Evolutionary conservation across 2,888 invertebrate species (phyloP).

Genomic region (Sthenelais limicola): DNA sequence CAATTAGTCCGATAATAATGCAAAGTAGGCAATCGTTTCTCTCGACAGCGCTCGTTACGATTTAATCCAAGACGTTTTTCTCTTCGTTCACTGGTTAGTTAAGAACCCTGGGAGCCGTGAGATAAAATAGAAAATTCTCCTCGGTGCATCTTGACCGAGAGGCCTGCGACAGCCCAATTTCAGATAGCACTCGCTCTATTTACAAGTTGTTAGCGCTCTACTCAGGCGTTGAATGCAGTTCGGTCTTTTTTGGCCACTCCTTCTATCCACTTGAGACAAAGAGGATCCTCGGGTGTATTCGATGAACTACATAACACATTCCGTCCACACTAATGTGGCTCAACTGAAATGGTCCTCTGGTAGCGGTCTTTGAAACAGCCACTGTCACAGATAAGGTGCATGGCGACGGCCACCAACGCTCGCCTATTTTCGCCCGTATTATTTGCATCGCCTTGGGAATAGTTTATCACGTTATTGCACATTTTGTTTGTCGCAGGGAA

Average conservation of each 20-base stretch:
- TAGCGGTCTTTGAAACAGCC: background rate
- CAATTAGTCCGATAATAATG: no score
- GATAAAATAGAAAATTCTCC: no score
- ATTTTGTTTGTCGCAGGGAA: conserved; percentile 43
- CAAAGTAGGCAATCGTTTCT: no score
- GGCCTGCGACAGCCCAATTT: conserved; percentile 32
- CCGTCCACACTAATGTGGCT: conserved; percentile 16
- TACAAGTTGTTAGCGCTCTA: conserved; percentile 33
- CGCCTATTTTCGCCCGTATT: conserved; percentile 19
- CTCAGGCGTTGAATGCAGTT: conserved; percentile 11
- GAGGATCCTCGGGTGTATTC: background rate
- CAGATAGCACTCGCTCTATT: conserved; percentile 35
- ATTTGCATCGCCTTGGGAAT: conserved; percentile 29
- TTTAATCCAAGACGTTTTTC: no score
- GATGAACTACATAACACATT: conserved; percentile 30
- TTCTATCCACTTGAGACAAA: conserved; percentile 28
- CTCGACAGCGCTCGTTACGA: no score
- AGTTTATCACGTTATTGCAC: conserved; percentile 43
- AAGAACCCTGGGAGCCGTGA: no score
- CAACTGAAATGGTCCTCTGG: no score
- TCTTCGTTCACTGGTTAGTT: no score
- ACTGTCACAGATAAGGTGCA: background rate
- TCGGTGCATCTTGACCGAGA: no score
- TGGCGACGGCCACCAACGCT: background rate
- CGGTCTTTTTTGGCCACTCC: background rate